Evolutionary conservation across 2,797 vertebrate species (phyloP).

Genomic region (Morus bassanus): DNA sequence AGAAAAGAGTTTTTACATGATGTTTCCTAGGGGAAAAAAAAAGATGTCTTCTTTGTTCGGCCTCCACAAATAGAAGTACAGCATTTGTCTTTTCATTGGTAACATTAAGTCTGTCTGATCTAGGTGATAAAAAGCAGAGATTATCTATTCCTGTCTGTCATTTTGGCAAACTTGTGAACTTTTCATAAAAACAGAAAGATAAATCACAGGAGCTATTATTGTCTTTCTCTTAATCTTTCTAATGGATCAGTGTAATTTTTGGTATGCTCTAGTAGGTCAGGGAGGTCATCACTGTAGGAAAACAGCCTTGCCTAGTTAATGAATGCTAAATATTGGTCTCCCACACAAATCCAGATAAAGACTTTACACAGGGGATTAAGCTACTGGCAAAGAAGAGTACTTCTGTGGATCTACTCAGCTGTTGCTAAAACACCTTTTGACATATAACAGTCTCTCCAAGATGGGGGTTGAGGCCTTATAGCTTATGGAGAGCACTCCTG

Average conservation of each 20-base stretch:
- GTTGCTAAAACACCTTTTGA: neutral
- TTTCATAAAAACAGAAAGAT: slow-evolving; percentile 55
- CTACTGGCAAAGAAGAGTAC: neutral
- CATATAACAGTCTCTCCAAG: neutral
- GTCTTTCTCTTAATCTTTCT: slow-evolving; percentile 62
- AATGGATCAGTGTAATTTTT: slow-evolving; percentile 52
- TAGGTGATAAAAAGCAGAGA: slow-evolving; percentile 55
- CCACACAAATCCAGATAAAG: neutral
- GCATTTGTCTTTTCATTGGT: slow-evolving; percentile 51
- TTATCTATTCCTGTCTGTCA: slow-evolving; percentile 53
- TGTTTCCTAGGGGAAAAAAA: neutral
- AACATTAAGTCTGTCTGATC: slow-evolving; percentile 44
- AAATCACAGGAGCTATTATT: slow-evolving; percentile 52
- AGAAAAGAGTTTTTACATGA: slow-evolving; percentile 5
- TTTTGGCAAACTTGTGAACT: slow-evolving; percentile 53
- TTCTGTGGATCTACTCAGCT: neutral
- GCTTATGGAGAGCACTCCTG: neutral
- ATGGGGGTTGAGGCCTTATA: neutral
- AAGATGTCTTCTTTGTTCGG: neutral
- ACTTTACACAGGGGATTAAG: slow-evolving; percentile 8
- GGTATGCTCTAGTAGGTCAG: neutral
- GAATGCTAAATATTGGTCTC: slow-evolving; percentile 29
- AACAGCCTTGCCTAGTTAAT: neutral
- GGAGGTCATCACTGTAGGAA: slow-evolving; percentile 13
- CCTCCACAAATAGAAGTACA: neutral